Evolutionary conservation across 2,888 invertebrate species (phyloP).

Genomic region (Abscondita cerata): DNA sequence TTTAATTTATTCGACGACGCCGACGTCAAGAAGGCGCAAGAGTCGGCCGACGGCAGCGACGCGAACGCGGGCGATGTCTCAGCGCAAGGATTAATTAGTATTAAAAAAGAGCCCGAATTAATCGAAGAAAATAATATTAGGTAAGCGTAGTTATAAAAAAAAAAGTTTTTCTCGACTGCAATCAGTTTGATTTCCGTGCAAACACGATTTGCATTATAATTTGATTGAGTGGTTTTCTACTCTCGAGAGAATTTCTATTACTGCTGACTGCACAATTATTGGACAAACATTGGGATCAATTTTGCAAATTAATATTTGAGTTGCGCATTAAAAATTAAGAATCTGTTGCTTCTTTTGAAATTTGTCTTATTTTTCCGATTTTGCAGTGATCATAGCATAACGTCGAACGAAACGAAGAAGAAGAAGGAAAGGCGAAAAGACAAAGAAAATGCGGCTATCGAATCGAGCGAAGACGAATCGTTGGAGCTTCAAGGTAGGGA

Average conservation of each 20-base stretch:
- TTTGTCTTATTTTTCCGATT: conserved; percentile 28
- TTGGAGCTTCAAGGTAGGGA: conserved; percentile 66
- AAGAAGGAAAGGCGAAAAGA: conserved; percentile 67
- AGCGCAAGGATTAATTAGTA: conserved; percentile 20
- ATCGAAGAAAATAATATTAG: conserved; percentile 30
- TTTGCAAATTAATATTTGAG: conserved; percentile 51
- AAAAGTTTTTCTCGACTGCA: conserved; percentile 40
- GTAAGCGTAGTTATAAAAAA: conserved; percentile 15
- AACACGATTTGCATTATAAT: conserved; percentile 59
- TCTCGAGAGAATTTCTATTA: conserved; percentile 47
- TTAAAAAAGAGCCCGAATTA: conserved; percentile 27
- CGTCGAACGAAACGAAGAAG: conserved; percentile 62
- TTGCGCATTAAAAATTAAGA: conserved; percentile 16
- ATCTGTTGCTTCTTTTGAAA: not conserved
- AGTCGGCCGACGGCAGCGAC: conserved; percentile 26
- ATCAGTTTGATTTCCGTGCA: conserved; percentile 47
- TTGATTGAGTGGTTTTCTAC: conserved; percentile 48
- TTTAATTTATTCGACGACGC: conserved; percentile 39
- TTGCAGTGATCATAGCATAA: conserved; percentile 56
- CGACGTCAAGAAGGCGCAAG: conserved; percentile 19
- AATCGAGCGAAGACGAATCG: conserved; percentile 65
- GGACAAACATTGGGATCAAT: conserved; percentile 58
- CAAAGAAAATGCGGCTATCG: conserved; percentile 61
- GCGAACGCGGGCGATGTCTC: conserved; percentile 9
- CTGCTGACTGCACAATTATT: conserved; percentile 59